These are phyloP conservation scores for Sclerodermus sp. DNA, from an alignment of 2,888 invertebrate species.

Conservation along the genomic window DNA sequence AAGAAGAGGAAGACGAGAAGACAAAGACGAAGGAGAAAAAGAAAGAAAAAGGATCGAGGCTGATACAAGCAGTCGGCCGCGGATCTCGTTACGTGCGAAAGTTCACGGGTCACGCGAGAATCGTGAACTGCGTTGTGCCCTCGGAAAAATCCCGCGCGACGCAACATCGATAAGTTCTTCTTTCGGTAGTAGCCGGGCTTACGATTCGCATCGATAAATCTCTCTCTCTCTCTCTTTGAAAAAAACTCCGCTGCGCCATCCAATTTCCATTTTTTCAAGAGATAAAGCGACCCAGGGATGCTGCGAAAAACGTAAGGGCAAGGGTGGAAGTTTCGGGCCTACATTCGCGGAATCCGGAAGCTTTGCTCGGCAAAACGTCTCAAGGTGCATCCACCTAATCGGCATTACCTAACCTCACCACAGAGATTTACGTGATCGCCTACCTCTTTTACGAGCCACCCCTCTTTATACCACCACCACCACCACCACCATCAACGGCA, in stretches of 20 bases:
- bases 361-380: conserved; percentile 14
- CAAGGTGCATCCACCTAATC: conserved; percentile 25
- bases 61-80: background rate
- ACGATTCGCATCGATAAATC: conserved; percentile 5
- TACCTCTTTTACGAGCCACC: conserved; percentile 18
- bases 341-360: conserved; percentile 17
- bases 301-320: too few relatives aligned
- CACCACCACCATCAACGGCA: background rate
- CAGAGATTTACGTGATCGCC: conserved; percentile 22
- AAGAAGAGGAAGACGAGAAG: too few relatives aligned
- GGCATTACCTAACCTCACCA: conserved; percentile 20
- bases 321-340: conserved; percentile 3
- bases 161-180: background rate
- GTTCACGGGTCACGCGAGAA: conserved; percentile 52
- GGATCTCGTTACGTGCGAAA: conserved; percentile 49
- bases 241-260: too few relatives aligned
- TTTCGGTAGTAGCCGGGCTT: background rate
- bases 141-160: background rate
- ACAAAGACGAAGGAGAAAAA: too few relatives aligned
- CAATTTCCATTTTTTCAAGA: too few relatives aligned
- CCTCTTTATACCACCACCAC: conserved; percentile 9
- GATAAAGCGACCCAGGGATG: too few relatives aligned
- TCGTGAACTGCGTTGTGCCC: conserved; percentile 36
- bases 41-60: too few relatives aligned
- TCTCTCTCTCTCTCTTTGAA: too few relatives aligned